Conservation (phyloP, 2,113 vertebrate species). For the Scalopus aquaticus region DNA sequence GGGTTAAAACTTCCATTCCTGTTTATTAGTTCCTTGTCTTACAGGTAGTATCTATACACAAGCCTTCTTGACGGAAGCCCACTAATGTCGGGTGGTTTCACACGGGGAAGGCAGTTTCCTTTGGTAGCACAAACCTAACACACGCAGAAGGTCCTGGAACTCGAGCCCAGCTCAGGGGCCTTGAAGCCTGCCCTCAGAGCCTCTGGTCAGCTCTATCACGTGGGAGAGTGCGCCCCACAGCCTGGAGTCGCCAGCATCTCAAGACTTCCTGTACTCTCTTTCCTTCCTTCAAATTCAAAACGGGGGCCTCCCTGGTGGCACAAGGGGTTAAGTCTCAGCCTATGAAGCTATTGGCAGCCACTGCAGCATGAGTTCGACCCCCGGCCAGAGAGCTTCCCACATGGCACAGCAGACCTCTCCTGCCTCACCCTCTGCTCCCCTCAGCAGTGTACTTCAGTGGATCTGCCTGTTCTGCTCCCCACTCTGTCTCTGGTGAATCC, state of each 20-base stretch:
- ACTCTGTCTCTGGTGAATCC: too few relatives aligned
- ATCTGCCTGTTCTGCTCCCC: too few relatives aligned
- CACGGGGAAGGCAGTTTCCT: not conserved
- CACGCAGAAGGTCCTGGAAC: not conserved
- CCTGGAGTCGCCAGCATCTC: not conserved
- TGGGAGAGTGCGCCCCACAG: not conserved
- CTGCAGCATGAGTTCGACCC: too few relatives aligned
- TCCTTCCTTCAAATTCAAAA: not conserved
- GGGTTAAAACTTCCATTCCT: not conserved
- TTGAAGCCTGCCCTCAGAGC: not conserved
- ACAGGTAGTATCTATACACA: not conserved
- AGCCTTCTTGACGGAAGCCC: not conserved
- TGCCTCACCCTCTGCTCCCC: too few relatives aligned
- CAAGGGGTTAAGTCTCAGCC: too few relatives aligned
- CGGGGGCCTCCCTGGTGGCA: too few relatives aligned
- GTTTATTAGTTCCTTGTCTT: not conserved
- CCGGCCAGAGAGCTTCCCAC: too few relatives aligned
- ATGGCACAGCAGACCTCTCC: too few relatives aligned
- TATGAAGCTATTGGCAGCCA: too few relatives aligned
- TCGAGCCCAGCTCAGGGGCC: not conserved
- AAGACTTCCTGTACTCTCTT: not conserved
- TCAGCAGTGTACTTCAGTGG: too few relatives aligned
- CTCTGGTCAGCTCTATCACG: not conserved
- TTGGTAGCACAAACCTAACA: not conserved
- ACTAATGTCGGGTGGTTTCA: not conserved